These are phyloP conservation scores for Scyliorhinus canicula DNA, from an alignment of 2,797 vertebrate species.

Conservation along the genomic window DNA sequence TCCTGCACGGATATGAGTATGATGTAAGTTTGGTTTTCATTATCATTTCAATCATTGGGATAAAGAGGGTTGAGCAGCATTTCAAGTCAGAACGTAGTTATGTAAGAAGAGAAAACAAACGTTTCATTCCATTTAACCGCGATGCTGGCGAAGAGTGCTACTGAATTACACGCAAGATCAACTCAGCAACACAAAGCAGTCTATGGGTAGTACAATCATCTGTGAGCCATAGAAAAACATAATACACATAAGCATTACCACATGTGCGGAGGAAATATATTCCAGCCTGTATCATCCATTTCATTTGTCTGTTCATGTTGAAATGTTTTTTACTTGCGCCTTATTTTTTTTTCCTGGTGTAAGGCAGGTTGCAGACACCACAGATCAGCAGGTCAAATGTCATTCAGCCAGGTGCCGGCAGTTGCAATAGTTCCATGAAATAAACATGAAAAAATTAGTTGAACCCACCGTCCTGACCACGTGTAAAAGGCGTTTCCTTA, in stretches of 20 bases:
- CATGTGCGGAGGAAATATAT: conserved; percentile 63
- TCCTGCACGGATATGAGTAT: conserved; percentile 4
- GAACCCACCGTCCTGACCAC: neutral
- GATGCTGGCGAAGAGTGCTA: conserved; percentile 71
- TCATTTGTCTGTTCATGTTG: conserved; percentile 32
- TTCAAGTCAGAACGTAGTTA: conserved; percentile 55
- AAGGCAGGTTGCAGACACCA: neutral
- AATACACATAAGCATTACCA: conserved; percentile 75
- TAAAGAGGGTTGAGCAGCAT: conserved; percentile 4
- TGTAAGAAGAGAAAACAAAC: conserved; percentile 65
- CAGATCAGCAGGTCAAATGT: neutral
- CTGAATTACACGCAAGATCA: conserved; percentile 71
- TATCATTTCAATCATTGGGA: conserved; percentile 33
- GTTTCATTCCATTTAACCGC: conserved; percentile 68
- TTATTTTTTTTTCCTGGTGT: neutral
- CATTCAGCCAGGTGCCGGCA: neutral
- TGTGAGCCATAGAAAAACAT: conserved; percentile 61
- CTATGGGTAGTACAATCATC: conserved; percentile 55
- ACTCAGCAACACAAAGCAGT: conserved; percentile 67
- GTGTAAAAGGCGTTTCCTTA: no score
- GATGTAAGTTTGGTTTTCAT: conserved; percentile 32
- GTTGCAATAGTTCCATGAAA: neutral
- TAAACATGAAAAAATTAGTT: neutral
- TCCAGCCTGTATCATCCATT: conserved; percentile 56
- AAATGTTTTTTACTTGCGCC: neutral